phyloP scores from a whole-genome alignment of 2,888 invertebrate species.

The Agonopterix arenella region DNA sequence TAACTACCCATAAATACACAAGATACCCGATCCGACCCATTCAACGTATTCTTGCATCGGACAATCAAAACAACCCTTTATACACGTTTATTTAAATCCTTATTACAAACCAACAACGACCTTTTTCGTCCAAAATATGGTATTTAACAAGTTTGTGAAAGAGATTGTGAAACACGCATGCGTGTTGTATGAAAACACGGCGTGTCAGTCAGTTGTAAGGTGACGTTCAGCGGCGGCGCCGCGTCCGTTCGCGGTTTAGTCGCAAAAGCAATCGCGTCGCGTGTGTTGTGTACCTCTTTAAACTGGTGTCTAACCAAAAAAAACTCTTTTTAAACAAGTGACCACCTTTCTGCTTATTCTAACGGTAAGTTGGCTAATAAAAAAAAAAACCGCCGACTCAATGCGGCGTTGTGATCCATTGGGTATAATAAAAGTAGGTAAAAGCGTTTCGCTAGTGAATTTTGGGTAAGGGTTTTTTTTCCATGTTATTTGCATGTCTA shows the following conservation, averaged over 20 bases:
- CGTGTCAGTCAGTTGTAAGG: constrained; percentile 45
- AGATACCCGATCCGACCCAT: too few relatives aligned
- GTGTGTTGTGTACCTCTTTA: constrained; percentile 33
- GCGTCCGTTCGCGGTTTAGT: constrained; percentile 14
- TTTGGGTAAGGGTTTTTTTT: constrained; percentile 8
- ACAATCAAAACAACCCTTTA: too few relatives aligned
- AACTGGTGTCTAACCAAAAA: too few relatives aligned
- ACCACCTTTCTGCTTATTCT: constrained; percentile 3
- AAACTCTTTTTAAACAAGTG: too few relatives aligned
- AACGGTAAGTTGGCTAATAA: background rate
- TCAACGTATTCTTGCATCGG: too few relatives aligned
- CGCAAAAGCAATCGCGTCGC: constrained; percentile 27
- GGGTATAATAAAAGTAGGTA: background rate
- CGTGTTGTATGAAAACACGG: constrained; percentile 57
- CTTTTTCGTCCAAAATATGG: too few relatives aligned
- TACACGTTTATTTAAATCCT: too few relatives aligned
- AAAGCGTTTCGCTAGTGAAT: constrained; percentile 1
- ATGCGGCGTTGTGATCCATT: background rate
- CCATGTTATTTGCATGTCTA: constrained; percentile 18
- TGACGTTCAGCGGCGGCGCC: constrained; percentile 35
- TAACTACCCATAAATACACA: too few relatives aligned
- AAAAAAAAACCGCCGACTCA: background rate
- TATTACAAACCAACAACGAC: too few relatives aligned
- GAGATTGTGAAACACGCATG: constrained; percentile 35
- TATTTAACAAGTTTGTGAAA: too few relatives aligned